A percentile compares a stretch with the other conserved stretches of the same genome.
Evolutionary conservation across 2,797 vertebrate species (phyloP).

Genomic region (Enteromius paludinosus): DNA sequence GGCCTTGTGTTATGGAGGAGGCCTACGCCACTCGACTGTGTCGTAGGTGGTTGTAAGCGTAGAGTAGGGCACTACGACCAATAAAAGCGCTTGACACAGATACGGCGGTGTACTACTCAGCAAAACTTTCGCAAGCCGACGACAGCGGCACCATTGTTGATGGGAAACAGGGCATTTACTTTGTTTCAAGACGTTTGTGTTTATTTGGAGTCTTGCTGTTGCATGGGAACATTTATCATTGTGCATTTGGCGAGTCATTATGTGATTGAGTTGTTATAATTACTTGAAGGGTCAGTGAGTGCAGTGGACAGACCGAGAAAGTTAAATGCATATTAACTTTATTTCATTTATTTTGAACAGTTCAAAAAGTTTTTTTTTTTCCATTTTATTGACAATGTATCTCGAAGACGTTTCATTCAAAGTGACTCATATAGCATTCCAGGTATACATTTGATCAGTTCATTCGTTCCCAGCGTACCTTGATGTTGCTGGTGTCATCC

Average conservation of each 20-base stretch:
- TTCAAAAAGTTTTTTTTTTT: background rate
- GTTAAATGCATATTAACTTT: background rate
- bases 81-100: conserved; percentile 71
- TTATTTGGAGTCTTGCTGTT: conserved; percentile 14
- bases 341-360: background rate
- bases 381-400: background rate
- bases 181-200: background rate
- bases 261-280: background rate
- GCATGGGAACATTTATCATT: conserved; percentile 21
- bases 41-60: conserved; percentile 78
- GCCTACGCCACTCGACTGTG: conserved; percentile 75
- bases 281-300: background rate
- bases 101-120: conserved; percentile 68
- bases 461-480: background rate
- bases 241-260: background rate
- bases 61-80: conserved; percentile 71
- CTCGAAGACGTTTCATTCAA: background rate
- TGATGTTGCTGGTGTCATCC: background rate
- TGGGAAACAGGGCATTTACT: conserved; percentile 14
- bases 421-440: background rate
- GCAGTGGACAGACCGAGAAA: background rate
- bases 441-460: background rate
- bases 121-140: conserved; percentile 66
- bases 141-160: conserved; percentile 61
- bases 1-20: conserved; percentile 73